Percentiles rank a stretch among this genome's conserved stretches.
phyloP scores from a whole-genome alignment of 2,888 invertebrate genomes.

The Panorpa germanica region DNA sequence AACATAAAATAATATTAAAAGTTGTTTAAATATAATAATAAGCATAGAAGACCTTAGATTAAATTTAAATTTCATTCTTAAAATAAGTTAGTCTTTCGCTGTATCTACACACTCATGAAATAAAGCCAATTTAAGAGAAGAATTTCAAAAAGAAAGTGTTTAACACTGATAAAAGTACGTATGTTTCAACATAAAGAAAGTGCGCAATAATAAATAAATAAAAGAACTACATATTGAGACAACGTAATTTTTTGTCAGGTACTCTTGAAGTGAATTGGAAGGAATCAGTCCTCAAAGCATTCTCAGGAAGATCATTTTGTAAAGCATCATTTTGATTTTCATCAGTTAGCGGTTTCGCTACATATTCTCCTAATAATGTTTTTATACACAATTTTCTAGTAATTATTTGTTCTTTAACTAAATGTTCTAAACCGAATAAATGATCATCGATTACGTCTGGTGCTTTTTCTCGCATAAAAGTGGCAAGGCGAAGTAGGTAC shows the following conservation, averaged over 20 bases:
- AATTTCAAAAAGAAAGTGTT: no score
- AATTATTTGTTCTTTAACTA: conserved; percentile 21
- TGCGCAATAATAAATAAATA: no score
- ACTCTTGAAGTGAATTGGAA: conserved; percentile 53
- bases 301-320: conserved; percentile 26
- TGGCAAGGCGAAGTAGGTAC: conserved; percentile 65
- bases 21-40: no score
- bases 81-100: no score
- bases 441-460: conserved; percentile 60
- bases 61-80: no score
- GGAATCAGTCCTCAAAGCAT: conserved; percentile 27
- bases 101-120: no score
- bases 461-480: conserved; percentile 61
- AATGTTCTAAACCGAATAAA: conserved; percentile 53
- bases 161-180: no score
- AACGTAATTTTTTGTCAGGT: conserved; percentile 54
- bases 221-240: conserved; percentile 61
- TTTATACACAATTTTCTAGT: conserved; percentile 18
- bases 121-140: no score
- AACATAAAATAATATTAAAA: no score
- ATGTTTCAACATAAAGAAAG: no score
- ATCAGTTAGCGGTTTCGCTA: conserved; percentile 19
- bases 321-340: conserved; percentile 17
- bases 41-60: no score
- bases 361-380: conserved; percentile 27